Percentiles rank a stretch among this genome's conserved stretches.
Evolutionary conservation across 2,113 vertebrate genomes (phyloP).

Genomic region (Erpornis zantholeuca): DNA sequence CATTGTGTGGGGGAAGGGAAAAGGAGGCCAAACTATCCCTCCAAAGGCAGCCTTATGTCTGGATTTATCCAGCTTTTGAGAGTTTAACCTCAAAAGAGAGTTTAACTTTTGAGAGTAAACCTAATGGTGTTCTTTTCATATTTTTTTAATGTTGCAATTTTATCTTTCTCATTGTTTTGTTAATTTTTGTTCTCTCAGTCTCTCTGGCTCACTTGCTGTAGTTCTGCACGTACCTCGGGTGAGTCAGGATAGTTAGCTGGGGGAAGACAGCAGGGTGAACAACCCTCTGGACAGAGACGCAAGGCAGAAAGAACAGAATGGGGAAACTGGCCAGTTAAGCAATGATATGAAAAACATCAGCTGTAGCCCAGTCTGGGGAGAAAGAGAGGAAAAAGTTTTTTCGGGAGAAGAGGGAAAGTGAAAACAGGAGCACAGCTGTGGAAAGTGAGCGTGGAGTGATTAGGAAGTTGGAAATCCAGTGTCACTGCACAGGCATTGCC

Average conservation of each 20-base stretch:
- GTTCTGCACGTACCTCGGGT: neutral
- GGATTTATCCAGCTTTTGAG: neutral
- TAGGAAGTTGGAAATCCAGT: neutral
- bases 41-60: neutral
- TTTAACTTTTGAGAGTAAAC: too few relatives aligned
- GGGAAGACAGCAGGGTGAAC: neutral
- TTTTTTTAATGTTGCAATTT: neutral
- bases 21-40: neutral
- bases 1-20: neutral
- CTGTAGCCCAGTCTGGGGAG: neutral
- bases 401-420: neutral
- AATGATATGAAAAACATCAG: neutral
- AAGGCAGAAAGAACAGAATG: neutral
- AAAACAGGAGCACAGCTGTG: neutral
- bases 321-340: neutral
- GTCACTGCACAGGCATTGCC: neutral
- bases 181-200: neutral
- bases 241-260: slow-evolving; percentile 8
- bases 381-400: neutral
- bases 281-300: neutral
- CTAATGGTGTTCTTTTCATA: neutral
- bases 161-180: neutral
- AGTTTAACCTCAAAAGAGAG: neutral
- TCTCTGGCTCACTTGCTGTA: neutral
- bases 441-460: fast-evolving